A percentile compares a stretch with the other conserved stretches of the same genome.
Conservation (phyloP, 2,797 vertebrate species). For the Eremophila alpestris region DNA sequence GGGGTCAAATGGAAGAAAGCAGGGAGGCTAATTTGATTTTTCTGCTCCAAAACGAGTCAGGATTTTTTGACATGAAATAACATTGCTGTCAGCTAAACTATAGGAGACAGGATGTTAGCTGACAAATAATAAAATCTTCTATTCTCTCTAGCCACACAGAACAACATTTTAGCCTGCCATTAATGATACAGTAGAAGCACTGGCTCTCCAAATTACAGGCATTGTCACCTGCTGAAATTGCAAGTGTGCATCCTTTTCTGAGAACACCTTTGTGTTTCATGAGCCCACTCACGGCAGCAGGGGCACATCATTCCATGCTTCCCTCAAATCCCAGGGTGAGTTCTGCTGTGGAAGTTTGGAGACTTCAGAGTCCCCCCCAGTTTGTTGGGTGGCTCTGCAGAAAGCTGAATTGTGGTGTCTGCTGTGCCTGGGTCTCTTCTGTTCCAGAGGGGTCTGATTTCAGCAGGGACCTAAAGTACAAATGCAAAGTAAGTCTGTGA, state of each 20-base stretch:
- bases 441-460: background rate
- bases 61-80: background rate
- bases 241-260: background rate
- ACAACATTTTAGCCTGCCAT: background rate
- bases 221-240: background rate
- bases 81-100: background rate
- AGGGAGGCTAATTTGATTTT: slow-evolving; percentile 14
- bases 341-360: background rate
- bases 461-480: background rate
- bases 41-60: background rate
- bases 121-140: slow-evolving; percentile 3
- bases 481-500: background rate
- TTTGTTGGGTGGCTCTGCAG: background rate
- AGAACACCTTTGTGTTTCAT: background rate
- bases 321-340: background rate
- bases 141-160: background rate
- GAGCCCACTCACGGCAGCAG: background rate
- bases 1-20: slow-evolving; percentile 4
- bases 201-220: background rate
- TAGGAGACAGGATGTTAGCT: background rate
- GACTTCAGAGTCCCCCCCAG: background rate
- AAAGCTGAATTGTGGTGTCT: background rate
- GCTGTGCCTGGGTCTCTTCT: background rate
- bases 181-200: background rate
- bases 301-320: background rate